These are phyloP conservation scores for Nannoperca obscura DNA, from an alignment of 2,797 vertebrate species.

Conservation along the genomic window DNA sequence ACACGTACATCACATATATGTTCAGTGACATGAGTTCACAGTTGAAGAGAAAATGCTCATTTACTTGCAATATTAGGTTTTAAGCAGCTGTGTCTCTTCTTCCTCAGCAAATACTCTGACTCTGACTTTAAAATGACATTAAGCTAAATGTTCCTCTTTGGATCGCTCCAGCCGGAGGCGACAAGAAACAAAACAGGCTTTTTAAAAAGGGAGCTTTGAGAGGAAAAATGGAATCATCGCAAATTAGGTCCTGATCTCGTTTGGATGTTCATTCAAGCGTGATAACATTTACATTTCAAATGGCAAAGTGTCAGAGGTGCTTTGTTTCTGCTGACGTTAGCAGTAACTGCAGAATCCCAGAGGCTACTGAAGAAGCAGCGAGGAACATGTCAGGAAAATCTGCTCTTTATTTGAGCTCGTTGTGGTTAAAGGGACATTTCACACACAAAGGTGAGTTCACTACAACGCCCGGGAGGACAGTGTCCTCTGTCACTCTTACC, in stretches of 20 bases:
- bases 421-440: not conserved
- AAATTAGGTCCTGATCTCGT: conserved; percentile 46
- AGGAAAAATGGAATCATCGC: conserved; percentile 6
- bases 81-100: conserved; percentile 17
- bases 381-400: not conserved
- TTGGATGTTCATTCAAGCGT: conserved; percentile 17
- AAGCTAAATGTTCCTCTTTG: not conserved
- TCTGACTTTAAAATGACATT: conserved; percentile 23
- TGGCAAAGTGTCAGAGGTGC: conserved; percentile 9
- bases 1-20: not conserved
- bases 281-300: conserved; percentile 38
- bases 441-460: not conserved
- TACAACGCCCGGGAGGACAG: not conserved
- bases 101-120: conserved; percentile 1
- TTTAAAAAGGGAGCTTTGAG: conserved; percentile 17
- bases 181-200: conserved; percentile 29
- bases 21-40: conserved; percentile 1
- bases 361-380: not conserved
- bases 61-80: conserved; percentile 28
- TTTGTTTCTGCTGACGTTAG: not conserved
- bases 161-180: not conserved
- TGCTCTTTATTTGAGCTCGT: not conserved
- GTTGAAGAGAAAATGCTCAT: conserved; percentile 18
- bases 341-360: not conserved
- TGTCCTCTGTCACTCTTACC: not conserved